phyloP scores from a whole-genome alignment of 2,113 vertebrate species.

The Clarias macrocephalus region DNA sequence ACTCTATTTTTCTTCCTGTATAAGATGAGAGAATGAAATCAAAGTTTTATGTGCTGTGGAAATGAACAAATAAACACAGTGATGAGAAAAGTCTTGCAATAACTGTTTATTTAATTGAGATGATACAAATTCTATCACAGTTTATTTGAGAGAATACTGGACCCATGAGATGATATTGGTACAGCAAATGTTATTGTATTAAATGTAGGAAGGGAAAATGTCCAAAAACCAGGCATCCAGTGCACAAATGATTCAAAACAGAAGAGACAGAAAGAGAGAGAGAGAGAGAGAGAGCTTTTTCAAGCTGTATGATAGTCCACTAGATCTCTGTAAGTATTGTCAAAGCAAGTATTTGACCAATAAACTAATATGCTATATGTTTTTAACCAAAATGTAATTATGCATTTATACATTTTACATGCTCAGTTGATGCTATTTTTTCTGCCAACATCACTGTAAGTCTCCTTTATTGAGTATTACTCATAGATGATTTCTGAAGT shows the following conservation, averaged over 20 bases:
- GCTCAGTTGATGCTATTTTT: neutral
- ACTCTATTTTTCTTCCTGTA: slow-evolving; percentile 32
- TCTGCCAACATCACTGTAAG: neutral
- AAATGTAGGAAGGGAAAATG: slow-evolving; percentile 43
- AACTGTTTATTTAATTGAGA: slow-evolving; percentile 72
- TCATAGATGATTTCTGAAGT: neutral
- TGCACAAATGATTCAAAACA: neutral
- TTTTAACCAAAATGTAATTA: neutral
- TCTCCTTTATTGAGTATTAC: neutral
- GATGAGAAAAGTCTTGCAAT: slow-evolving; percentile 70
- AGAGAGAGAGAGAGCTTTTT: neutral
- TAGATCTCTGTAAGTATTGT: neutral
- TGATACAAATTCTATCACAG: slow-evolving; percentile 63
- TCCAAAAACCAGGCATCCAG: slow-evolving; percentile 2
- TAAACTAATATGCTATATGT: neutral
- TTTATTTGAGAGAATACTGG: slow-evolving; percentile 59
- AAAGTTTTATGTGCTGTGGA: slow-evolving; percentile 63
- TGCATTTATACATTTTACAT: neutral
- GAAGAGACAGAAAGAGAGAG: neutral
- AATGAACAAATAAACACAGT: slow-evolving; percentile 68
- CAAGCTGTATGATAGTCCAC: neutral
- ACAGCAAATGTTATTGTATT: slow-evolving; percentile 60
- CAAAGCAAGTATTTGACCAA: neutral
- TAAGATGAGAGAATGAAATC: slow-evolving; percentile 53
- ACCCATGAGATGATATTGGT: slow-evolving; percentile 64